Percentiles rank a stretch among this genome's conserved stretches.
Conservation (phyloP, 2,888 invertebrate genomes). For the Thumatha senex region DNA sequence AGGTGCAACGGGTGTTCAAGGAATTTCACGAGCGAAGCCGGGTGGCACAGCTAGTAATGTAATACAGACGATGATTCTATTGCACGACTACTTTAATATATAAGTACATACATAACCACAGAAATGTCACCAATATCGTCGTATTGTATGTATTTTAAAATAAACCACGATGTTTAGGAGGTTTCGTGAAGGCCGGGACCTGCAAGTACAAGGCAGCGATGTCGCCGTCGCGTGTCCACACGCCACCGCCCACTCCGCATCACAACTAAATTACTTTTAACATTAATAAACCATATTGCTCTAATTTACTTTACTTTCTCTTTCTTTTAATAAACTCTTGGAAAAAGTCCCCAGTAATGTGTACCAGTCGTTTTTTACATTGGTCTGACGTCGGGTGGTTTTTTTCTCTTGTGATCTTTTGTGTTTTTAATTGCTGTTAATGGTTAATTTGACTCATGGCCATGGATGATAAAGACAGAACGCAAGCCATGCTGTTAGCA, state of each 20-base stretch:
- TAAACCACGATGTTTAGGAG: conserved; percentile 27
- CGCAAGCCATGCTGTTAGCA: conserved; percentile 62
- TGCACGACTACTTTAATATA: too few relatives aligned
- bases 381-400: conserved; percentile 69
- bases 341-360: conserved; percentile 69
- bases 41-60: too few relatives aligned
- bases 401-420: conserved; percentile 50
- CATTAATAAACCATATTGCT: conserved; percentile 81
- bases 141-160: conserved; percentile 28
- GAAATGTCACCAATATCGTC: conserved; percentile 25
- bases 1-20: too few relatives aligned
- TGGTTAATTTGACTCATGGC: conserved; percentile 45
- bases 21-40: too few relatives aligned
- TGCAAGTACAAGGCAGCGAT: conserved; percentile 50
- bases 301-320: conserved; percentile 79
- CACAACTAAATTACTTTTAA: conserved; percentile 76
- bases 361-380: conserved; percentile 80
- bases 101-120: not conserved
- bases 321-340: conserved; percentile 79
- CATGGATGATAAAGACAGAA: conserved; percentile 50
- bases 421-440: conserved; percentile 36
- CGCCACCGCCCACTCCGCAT: conserved; percentile 60
- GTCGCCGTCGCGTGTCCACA: conserved; percentile 58
- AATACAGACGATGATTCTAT: too few relatives aligned
- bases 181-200: conserved; percentile 16